Conservation (phyloP, 2,888 invertebrate genomes). For the Branchipolynoe longqiensis region DNA sequence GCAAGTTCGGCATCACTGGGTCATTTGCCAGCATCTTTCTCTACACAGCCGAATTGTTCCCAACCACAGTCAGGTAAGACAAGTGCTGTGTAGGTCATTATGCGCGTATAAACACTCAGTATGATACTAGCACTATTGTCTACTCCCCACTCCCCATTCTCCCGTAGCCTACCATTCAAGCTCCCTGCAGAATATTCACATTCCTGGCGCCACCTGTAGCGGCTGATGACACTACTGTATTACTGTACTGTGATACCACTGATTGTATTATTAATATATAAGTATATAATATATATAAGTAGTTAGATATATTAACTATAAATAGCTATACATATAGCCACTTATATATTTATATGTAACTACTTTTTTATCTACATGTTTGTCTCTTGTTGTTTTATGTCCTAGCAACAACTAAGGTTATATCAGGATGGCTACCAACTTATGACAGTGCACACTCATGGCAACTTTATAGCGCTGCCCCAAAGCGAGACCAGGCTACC, state of each 20-base stretch:
- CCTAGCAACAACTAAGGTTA: too few relatives aligned
- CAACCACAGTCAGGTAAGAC: constrained; percentile 78
- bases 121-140: not conserved
- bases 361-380: not conserved
- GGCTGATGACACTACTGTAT: not conserved
- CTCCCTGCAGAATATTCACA: not conserved
- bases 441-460: too few relatives aligned
- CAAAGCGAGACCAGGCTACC: too few relatives aligned
- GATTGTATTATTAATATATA: not conserved
- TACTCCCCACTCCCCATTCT: not conserved
- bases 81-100: not conserved
- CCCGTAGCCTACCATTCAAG: not conserved
- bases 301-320: not conserved
- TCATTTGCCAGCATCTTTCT: constrained; percentile 79
- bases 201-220: not conserved
- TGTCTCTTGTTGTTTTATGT: too few relatives aligned
- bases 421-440: too few relatives aligned
- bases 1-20: constrained; percentile 81
- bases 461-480: too few relatives aligned
- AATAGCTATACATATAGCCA: not conserved
- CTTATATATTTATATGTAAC: not conserved
- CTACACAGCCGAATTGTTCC: constrained; percentile 79
- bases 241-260: not conserved
- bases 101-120: not conserved
- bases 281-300: not conserved